phyloP scores from a whole-genome alignment of 2,888 invertebrate genomes.

The Drosophila silvestris region DNA sequence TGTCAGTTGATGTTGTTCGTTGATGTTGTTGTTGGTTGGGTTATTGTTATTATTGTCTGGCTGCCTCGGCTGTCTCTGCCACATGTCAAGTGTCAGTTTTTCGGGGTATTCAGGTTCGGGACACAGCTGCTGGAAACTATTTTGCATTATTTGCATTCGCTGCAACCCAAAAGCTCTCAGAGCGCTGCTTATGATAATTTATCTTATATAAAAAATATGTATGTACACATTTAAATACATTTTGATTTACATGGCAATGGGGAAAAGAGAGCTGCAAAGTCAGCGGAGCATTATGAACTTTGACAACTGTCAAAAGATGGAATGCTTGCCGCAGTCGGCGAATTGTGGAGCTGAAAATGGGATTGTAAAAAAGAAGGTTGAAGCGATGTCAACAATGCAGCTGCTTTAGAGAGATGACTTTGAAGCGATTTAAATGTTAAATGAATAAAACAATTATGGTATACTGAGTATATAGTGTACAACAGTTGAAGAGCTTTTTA shows the following conservation, averaged over 20 bases:
- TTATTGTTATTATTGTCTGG: constrained; percentile 60
- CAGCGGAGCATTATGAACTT: constrained; percentile 40
- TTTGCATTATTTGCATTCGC: constrained; percentile 58
- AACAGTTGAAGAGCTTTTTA: neutral
- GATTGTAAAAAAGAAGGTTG: constrained; percentile 16
- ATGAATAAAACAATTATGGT: neutral
- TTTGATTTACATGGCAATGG: constrained; percentile 54
- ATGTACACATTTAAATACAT: constrained; percentile 6
- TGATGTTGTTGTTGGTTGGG: constrained; percentile 7
- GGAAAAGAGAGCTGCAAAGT: constrained; percentile 2
- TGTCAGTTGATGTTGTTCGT: constrained; percentile 22
- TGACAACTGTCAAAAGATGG: constrained; percentile 50
- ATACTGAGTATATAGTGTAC: neutral
- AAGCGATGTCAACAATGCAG: constrained; percentile 10
- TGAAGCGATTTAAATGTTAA: neutral
- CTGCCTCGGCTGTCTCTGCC: constrained; percentile 53
- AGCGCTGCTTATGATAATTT: constrained; percentile 68
- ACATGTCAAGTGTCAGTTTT: constrained; percentile 72
- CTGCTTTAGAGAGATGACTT: neutral
- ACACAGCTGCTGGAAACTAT: constrained; percentile 66
- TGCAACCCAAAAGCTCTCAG: constrained; percentile 35
- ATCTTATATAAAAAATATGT: constrained; percentile 15
- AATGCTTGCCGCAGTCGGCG: constrained; percentile 24
- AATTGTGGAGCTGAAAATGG: neutral
- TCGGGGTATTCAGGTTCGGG: constrained; percentile 27